Percentiles rank a stretch among this genome's conserved stretches.
phyloP scores from a whole-genome alignment of 2,888 invertebrate species.

The Anthophora plumipes region DNA sequence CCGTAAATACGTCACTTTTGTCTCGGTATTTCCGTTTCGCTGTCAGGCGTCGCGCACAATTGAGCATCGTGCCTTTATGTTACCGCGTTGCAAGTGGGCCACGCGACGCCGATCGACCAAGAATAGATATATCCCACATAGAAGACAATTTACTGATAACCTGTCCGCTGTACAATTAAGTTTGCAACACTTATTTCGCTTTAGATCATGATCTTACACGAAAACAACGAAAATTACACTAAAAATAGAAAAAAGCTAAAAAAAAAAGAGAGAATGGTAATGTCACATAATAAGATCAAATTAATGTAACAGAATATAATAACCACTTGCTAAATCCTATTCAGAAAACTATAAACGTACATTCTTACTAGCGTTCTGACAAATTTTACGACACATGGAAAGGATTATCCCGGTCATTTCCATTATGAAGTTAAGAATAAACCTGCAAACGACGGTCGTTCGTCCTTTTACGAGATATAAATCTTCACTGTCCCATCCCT shows the following conservation, averaged over 20 bases:
- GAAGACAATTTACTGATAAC: constrained; percentile 31
- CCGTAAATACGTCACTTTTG: constrained; percentile 3
- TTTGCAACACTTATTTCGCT: not conserved
- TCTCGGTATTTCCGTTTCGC: constrained; percentile 21
- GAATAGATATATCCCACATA: constrained; percentile 41
- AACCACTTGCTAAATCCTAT: not conserved
- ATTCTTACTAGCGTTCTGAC: not conserved
- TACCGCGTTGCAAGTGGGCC: constrained; percentile 34
- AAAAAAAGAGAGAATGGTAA: not conserved
- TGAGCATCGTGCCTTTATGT: constrained; percentile 9
- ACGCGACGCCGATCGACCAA: constrained; percentile 17
- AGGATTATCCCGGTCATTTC: not conserved
- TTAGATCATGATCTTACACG: not conserved
- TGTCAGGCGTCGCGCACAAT: constrained; percentile 12
- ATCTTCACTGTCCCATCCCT: not conserved
- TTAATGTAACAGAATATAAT: no score
- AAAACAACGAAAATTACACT: no score
- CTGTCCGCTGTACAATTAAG: constrained; percentile 17
- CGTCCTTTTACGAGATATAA: constrained; percentile 1
- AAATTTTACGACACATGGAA: not conserved
- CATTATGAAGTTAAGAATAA: not conserved
- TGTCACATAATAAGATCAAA: not conserved
- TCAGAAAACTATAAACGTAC: not conserved
- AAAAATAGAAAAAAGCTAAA: not conserved
- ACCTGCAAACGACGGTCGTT: not conserved